Percentiles rank a stretch among this genome's conserved stretches.
phyloP scores from a whole-genome alignment of 2,888 invertebrate species.

The Neocrepidodera transversa region DNA sequence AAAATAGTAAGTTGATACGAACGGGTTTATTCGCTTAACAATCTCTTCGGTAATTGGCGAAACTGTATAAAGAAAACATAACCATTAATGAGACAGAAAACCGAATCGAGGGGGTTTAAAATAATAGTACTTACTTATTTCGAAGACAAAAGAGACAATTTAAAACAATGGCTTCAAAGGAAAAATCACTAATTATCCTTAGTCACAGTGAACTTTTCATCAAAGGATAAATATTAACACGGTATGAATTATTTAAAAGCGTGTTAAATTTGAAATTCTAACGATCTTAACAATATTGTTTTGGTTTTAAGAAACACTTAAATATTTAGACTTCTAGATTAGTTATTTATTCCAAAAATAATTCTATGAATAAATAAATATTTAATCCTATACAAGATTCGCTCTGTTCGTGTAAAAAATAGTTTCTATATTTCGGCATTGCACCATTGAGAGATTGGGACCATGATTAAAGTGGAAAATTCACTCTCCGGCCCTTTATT shows the following conservation, averaged over 20 bases:
- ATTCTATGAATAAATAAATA: no score
- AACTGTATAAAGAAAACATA: slow-evolving; percentile 26
- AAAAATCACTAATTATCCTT: slow-evolving; percentile 21
- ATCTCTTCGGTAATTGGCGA: slow-evolving; percentile 31
- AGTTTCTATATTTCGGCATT: no score
- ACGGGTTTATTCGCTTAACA: slow-evolving; percentile 31
- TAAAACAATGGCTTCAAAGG: slow-evolving; percentile 14
- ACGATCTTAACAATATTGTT: no score
- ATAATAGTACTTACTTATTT: slow-evolving; percentile 21
- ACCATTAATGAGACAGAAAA: slow-evolving; percentile 25
- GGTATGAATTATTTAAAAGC: slow-evolving; percentile 16
- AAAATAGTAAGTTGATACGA: slow-evolving; percentile 28
- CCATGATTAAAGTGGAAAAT: no score
- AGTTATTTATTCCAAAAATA: no score
- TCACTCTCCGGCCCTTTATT: no score
- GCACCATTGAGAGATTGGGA: no score
- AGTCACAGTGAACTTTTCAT: slow-evolving; percentile 1
- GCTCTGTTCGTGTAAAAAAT: no score
- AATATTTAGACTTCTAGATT: no score
- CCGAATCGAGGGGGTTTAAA: slow-evolving; percentile 18
- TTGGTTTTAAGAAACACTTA: no score
- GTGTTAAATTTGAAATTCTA: background rate
- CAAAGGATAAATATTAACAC: slow-evolving; percentile 23
- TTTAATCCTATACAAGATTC: no score
- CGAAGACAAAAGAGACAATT: slow-evolving; percentile 17